Evolutionary conservation across 1,140 invertebrate genomes (phyloP), one percentile per base, ranked within the genome.

Genomic region (Phortica variegata): DNA sequence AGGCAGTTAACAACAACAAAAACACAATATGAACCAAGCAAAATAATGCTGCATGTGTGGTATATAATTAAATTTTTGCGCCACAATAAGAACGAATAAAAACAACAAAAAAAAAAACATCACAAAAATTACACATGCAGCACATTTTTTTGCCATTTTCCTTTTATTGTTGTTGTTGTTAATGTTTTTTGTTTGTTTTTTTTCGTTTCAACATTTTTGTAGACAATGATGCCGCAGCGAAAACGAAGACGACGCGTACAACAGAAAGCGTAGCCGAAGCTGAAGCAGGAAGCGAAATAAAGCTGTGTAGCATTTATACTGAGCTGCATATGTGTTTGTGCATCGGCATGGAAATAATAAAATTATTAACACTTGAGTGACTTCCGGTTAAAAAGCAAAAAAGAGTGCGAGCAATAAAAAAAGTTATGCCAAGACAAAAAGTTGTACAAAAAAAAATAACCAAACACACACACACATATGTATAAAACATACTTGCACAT

Each of bases 361-460:
- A 70, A 70, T 70, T 70, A 70, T 70, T 70, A 70, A 70, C 65
- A 70, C 65, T 70, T 70, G 65, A 70, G 52, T 56, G 61, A 70
- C 59, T 70, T 70, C 65, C 65, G 65, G 61, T 61, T 65, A 70
- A 70, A 70, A 61, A 70, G 65, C 58, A 70, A 69, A 47, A 23
- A 10, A 15, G 10, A 34, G 63, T 60, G 57, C 54, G 52, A 41
- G 53, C 56, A 56, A 46, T 49, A 57, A 45, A 49, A 39, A 26
- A 45, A 52, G 33, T 41, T 47, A 10, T 49, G 40, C 10, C 40
- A 37, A 31, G 44, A 40, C 15, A 19, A 18, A 13, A 19, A 33
- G 10, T 18, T 40, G 15, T 31, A 17, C 21, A 20, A 47, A 51
- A 48, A 17, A 40, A 42, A 38, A 48, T 46, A 48, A 48, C 51